A percentile compares a stretch with the other conserved stretches of the same genome.
Evolutionary conservation across 2,888 invertebrate genomes (phyloP).

Genomic region (Thalpophila matura): DNA sequence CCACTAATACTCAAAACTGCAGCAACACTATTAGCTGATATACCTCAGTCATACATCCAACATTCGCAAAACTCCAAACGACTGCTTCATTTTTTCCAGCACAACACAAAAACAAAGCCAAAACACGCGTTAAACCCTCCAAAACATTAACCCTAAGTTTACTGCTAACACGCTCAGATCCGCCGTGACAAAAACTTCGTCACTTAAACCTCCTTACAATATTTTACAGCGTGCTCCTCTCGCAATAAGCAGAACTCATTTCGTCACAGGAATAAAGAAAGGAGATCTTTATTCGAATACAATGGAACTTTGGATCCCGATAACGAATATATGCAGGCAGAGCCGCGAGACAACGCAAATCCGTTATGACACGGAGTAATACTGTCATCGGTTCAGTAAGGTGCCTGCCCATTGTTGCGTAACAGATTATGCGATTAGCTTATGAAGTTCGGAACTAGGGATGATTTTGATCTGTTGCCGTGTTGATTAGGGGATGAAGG

Average conservation of each 20-base stretch:
- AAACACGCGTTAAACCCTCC: conserved; percentile 46
- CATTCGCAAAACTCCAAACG: conserved; percentile 8
- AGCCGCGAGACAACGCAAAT: conserved; percentile 69
- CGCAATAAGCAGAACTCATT: conserved; percentile 70
- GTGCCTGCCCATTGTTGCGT: conserved; percentile 46
- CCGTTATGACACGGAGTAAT: conserved; percentile 69
- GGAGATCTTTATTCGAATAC: conserved; percentile 60
- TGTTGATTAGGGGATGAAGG: conserved; percentile 46
- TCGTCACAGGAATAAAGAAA: conserved; percentile 70
- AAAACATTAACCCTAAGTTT: conserved; percentile 55
- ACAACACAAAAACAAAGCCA: conserved; percentile 34
- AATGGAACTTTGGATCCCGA: conserved; percentile 65
- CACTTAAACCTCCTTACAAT: conserved; percentile 53
- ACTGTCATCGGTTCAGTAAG: conserved; percentile 52
- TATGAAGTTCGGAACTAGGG: conserved; percentile 35
- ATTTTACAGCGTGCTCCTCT: conserved; percentile 51
- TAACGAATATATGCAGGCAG: conserved; percentile 69
- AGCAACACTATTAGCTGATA: neutral
- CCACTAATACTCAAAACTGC: neutral
- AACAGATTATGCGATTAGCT: conserved; percentile 49
- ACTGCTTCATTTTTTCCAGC: conserved; percentile 10
- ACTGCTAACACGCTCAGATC: conserved; percentile 53
- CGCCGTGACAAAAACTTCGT: conserved; percentile 52
- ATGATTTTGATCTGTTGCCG: conserved; percentile 46
- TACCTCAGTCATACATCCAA: neutral